Evolutionary conservation across 53 echinoderm and acorn worm genomes (phyloP), one percentile per base, ranked within the genome.

Genomic region (Temnopleurus reevesii): DNA sequence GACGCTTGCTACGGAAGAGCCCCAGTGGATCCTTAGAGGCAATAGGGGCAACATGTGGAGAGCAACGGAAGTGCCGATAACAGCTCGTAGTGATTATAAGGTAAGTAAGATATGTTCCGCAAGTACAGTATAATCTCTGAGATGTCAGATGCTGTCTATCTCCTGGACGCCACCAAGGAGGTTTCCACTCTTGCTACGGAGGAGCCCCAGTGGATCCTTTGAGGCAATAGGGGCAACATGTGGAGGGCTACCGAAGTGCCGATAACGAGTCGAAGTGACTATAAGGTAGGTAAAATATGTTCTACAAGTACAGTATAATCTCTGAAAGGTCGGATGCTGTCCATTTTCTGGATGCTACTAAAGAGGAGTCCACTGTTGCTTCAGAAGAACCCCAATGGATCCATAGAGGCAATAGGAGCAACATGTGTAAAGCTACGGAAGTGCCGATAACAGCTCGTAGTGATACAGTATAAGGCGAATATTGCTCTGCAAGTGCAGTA

Each of bases 121-220:
- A n/a, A n/a, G n/a, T n/a, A n/a, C n/a, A n/a, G n/a, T n/a, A n/a
- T n/a, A n/a, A n/a, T n/a, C n/a, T n/a, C n/a, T n/a, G n/a, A n/a
- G n/a, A n/a, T n/a, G n/a, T n/a, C n/a, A n/a, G n/a, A n/a, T n/a
- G 93, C 90, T 27, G 92, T 96, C 71, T 95, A 95, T 46, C 82
- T 92, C 13, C 18, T 94, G 43, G 44, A 90, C 7, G 91, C 76
- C 18, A 28, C 81, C 0, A 13, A 60, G 47, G 19, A 29, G 88
- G 64, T 53, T 49, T 45, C 88, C 2, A 65, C 12, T 2, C 34
- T 87, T 30, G 46, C 0, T 12, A 13, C 88, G 4, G 3, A 18
- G 5, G 88, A 64, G 12, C 88, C 88, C 12, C 46, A 51, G n/a
- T 87, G 88, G 88, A 64, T 87, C 51, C 65, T 64, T 33, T 66